These are phyloP conservation scores for Trypoxylon attenuatum DNA, from an alignment of 2,888 invertebrate genomes.

Conservation along the genomic window DNA sequence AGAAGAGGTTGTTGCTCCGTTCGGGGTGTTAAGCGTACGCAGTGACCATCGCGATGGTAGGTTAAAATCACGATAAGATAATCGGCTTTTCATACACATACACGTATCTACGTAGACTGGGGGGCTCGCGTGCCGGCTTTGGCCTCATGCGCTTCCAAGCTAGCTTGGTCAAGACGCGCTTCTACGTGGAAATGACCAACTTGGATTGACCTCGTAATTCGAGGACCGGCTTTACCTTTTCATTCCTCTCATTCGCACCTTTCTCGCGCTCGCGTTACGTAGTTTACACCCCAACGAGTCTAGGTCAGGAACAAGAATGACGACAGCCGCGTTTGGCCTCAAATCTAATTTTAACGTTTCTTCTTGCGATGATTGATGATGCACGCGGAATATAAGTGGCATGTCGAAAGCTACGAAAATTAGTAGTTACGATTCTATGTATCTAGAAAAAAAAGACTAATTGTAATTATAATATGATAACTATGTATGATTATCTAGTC, in stretches of 20 bases:
- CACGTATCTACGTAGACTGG: too few species aligned
- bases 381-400: background rate
- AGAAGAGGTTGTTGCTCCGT: background rate
- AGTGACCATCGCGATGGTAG: slow-evolving; percentile 2
- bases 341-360: slow-evolving; percentile 50
- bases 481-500: too few species aligned
- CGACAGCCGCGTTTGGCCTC: slow-evolving; percentile 55
- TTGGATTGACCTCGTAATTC: slow-evolving; percentile 3
- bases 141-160: too few species aligned
- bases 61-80: slow-evolving; percentile 29
- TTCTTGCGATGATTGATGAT: slow-evolving; percentile 12
- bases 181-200: too few species aligned
- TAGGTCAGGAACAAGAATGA: slow-evolving; percentile 56
- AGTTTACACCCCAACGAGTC: slow-evolving; percentile 50
- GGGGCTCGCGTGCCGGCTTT: slow-evolving; percentile 31
- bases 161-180: too few species aligned
- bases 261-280: slow-evolving; percentile 29
- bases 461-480: too few species aligned
- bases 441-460: too few species aligned
- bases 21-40: background rate
- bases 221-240: slow-evolving; percentile 32
- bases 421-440: too few species aligned
- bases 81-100: slow-evolving; percentile 39
- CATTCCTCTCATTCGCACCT: slow-evolving; percentile 42
- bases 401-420: background rate